Base-by-base conservation (phyloP, 2,797 vertebrate genomes). In the Tragopan temminckii region DNA sequence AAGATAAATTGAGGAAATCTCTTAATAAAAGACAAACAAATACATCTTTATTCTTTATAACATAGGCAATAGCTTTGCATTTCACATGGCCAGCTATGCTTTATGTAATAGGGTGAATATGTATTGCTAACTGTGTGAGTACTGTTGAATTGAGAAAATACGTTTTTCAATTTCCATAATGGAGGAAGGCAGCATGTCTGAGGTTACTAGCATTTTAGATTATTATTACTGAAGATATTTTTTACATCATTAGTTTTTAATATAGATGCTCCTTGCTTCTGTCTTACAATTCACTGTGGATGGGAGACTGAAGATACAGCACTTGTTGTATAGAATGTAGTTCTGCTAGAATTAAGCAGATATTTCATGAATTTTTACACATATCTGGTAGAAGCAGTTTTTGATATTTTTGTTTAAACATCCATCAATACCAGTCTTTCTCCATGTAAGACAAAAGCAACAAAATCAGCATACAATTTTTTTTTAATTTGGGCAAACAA, bases 231-330 rank as follows among this genome's bases (percentile, higher is more conserved):
- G 80, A 95, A 88, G 89, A 76, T 59, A 85, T 97, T 95, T 96
- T 93, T 95, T 91, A 88, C 92, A 95, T 94, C 94, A 94, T 97
- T 97, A 95, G 87, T 91, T 97, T 96, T 96, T 95, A 93, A 94
- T 95, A 92, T 70, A 94, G 67, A 58, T 85, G 76, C 43, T 67
- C 31, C 80, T 95, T 93, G 33, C 80, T 95, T 94, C 67, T 75
- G 59, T 61, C 72, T 90, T 38, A 69, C 69, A 76, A 59, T 81
- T 83, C 90, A 66, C 29, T 83, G 40, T 83, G 25, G 19, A 78
- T 88, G 80, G 61, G 50, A 90, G 43, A 63, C 52, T 72, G 81
- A 85, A 83, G 43, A 78, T 92, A 63, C 24, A 85, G 35, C 46
- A 63, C 1, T 1, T 61, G 29, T 40, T 87, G 57, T 31, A 15